Base-by-base conservation (phyloP, 2,888 invertebrate species). In the Eupithecia centaureata region DNA sequence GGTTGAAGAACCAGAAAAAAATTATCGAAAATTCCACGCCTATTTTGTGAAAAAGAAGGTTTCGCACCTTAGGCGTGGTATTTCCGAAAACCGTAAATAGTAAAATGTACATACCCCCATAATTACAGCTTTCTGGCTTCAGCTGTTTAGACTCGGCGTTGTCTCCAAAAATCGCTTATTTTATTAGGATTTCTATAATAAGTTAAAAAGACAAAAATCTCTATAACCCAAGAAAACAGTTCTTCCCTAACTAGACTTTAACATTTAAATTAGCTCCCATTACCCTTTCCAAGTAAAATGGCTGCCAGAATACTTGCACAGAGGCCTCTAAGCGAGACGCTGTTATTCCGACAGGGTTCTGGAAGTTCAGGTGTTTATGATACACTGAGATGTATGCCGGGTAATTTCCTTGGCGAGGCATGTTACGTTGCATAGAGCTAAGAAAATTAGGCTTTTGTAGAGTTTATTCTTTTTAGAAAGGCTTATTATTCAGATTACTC, bases 321-420 rank as follows among this genome's bases (percentile, higher is more conserved):
- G 35, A 28, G 30, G 57, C 42, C 35, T 28, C 18, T 33, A 51
- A 56, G 51, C 3, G 28, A 57, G 35, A 35, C 58, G 25, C 4
- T 65, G 64, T 68, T 64, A 58, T 58, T 68, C 28, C 57, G 68
- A 68, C 68, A 64, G 15, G 32, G 64, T 68, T 64, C 61, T 58
- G 65, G 57, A 54, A 68, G 63, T 67, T 67, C 61, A 61, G 61
- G 61, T 68, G 68, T 68, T 68, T 68, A 68, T 68, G 61, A 51
- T 68, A 57, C 63, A 61, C 67, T 52, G 61, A 47, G 56, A 67
- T 58, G 52, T 60, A 67, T 52, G 67, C 52, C 22, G 33, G 68
- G 57, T 61, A 68, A 68, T 68, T 68, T 64, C 61, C 61, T 63
- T 52, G 25, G 64, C 63, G 57, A 30, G 59, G 56, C 51, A 64